Percentiles rank a stretch among this genome's conserved stretches.
Evolutionary conservation across 2,888 invertebrate genomes (phyloP).

Genomic region (Epirrhoe alternata): DNA sequence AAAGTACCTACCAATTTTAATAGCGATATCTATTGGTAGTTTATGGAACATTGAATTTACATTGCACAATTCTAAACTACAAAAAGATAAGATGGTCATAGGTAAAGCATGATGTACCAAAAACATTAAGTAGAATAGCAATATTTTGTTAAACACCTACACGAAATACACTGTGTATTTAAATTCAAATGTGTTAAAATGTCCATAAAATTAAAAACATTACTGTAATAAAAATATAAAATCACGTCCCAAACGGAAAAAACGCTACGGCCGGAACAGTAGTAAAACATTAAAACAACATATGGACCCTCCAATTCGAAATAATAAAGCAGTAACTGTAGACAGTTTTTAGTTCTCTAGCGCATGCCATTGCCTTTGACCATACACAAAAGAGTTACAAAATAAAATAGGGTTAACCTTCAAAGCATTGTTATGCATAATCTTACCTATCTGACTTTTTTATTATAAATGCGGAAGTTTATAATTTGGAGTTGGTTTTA

Average conservation of each 20-base stretch:
- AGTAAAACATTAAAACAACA: slow-evolving; percentile 35
- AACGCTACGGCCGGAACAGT: slow-evolving; percentile 32
- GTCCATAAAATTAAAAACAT: slow-evolving; percentile 14
- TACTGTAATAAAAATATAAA: slow-evolving; percentile 21
- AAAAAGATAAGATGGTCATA: too few relatives aligned
- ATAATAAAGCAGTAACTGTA: slow-evolving; percentile 34
- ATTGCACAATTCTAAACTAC: too few relatives aligned
- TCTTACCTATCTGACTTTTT: too few relatives aligned
- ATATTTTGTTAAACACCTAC: neutral
- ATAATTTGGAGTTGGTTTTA: too few relatives aligned
- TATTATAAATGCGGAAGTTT: too few relatives aligned
- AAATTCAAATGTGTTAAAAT: neutral
- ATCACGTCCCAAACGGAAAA: slow-evolving; percentile 35
- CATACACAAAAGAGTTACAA: neutral
- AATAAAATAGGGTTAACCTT: neutral
- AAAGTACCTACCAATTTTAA: too few relatives aligned
- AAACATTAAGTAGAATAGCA: neutral
- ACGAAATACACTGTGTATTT: neutral
- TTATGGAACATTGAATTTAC: too few relatives aligned
- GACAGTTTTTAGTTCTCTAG: slow-evolving; percentile 18
- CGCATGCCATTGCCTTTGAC: neutral
- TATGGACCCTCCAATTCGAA: neutral
- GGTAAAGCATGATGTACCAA: too few relatives aligned
- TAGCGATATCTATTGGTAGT: too few relatives aligned
- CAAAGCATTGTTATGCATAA: neutral